phyloP scores from a whole-genome alignment of 35 echinoderm and acorn worm genomes.

The Apostichopus parvimensis region DNA sequence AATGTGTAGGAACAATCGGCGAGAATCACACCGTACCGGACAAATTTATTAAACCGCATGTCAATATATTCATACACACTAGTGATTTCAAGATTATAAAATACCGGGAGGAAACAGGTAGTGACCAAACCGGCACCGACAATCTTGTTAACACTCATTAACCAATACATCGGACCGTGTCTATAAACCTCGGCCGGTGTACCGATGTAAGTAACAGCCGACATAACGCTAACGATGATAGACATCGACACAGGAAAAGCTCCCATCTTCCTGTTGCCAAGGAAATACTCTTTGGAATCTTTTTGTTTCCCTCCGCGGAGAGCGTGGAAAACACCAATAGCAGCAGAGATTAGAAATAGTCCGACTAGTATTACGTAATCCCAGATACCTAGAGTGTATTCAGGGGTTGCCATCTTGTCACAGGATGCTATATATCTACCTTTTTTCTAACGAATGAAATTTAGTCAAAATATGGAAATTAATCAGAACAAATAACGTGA shows the following conservation, averaged over 20 bases:
- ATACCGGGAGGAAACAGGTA: not conserved
- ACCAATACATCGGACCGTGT: not conserved
- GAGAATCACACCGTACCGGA: conserved; percentile 1
- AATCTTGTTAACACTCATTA: not conserved
- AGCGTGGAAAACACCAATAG: conserved; percentile 46
- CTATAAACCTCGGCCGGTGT: not conserved
- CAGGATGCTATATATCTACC: not conserved
- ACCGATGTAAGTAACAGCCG: not conserved
- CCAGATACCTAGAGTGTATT: not conserved
- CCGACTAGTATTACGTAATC: conserved; percentile 44
- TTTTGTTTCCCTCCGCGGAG: conserved; percentile 11
- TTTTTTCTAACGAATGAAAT: no score
- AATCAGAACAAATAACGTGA: no score
- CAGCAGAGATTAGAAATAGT: not conserved
- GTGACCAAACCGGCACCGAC: conserved; percentile 8
- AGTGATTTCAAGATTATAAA: conserved; percentile 35
- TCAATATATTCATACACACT: conserved; percentile 48
- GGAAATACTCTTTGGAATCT: conserved; percentile 28
- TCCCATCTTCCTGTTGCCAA: conserved; percentile 21
- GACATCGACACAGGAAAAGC: conserved; percentile 13
- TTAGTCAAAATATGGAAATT: no score
- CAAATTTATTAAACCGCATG: conserved; percentile 20
- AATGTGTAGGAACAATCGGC: not conserved
- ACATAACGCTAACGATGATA: not conserved
- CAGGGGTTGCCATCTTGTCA: not conserved